Conservation (phyloP, 1,140 invertebrate genomes). For the Apocrypta bakeri region DNA sequence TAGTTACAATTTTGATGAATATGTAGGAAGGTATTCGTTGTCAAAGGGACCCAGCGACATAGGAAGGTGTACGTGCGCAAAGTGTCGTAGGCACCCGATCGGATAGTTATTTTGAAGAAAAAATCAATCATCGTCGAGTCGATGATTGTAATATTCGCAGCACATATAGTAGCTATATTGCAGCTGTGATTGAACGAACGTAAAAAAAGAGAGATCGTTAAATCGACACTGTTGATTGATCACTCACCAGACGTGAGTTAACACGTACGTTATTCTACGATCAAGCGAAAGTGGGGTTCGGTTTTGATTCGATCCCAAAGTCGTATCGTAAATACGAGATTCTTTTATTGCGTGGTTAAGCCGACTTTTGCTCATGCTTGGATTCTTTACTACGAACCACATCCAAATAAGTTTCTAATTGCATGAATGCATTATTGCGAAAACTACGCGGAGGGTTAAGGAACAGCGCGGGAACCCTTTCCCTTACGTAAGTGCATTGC, state of each 20-base stretch:
- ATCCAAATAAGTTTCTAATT: no score
- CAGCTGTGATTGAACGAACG: background rate
- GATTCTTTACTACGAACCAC: no score
- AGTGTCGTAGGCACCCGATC: no score
- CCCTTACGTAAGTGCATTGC: background rate
- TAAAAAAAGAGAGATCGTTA: constrained; percentile 4
- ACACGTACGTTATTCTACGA: background rate
- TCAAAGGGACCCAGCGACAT: background rate
- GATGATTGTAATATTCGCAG: no score
- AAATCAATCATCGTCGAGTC: background rate
- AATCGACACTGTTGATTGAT: constrained; percentile 18
- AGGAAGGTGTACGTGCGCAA: background rate
- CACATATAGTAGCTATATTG: background rate
- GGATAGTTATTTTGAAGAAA: background rate
- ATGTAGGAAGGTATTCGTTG: no score
- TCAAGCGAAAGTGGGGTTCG: constrained; percentile 1
- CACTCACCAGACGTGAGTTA: background rate
- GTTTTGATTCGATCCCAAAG: background rate
- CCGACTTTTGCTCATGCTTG: no score
- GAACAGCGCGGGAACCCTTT: constrained; percentile 27
- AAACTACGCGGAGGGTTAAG: constrained; percentile 41
- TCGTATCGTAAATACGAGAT: background rate
- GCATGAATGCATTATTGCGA: no score
- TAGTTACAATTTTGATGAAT: no score
- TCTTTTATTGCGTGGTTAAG: no score